Base-by-base conservation (phyloP, 2,888 invertebrate genomes). In the Drosophila histrio region DNA sequence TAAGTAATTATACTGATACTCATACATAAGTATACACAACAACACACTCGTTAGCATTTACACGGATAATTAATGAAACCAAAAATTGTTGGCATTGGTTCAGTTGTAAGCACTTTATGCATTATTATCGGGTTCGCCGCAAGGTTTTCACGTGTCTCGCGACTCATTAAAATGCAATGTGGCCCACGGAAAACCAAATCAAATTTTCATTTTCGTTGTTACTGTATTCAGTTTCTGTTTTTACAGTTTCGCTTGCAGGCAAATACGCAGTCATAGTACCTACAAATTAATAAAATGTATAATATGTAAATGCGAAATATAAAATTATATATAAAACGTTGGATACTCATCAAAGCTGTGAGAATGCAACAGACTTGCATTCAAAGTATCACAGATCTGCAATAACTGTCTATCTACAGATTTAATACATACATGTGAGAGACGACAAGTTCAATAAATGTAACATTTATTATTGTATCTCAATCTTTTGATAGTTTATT, bases 111-210 rank as follows among this genome's bases (percentile, higher is more conserved):
- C 49, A 30, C 30, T 68, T 68, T 62, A 46, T 71, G 34, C 41
- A 46, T 72, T 76, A 64, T 72, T 76, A 57, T 73, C 77, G 53
- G 57, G 53, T 46, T 77, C 43, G 66, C 73, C 77, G 66, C 66
- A 46, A 77, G 77, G 53, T 53, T 57, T 53, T 38, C 39, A 38
- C 54, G 36, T 47, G 34, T 56, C 49, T 58, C 54, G 54, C 56
- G 22, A 49, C 72, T 65, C 77, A 76, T 72, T 72, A 64, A 72
- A 70, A 71, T 71, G 50, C 76, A 54, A 26, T 34, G 19, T 21
- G 36, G 4, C 22, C 28, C 11, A 22, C 38, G 30, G 46, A 44
- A 36, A 61, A 54, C 56, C 54, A 54, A 59, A 59, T 53, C 59
- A 59, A 59, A 57, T 57, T 62, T 62, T 62, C 36, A 62, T 47